phyloP scores from a whole-genome alignment of 2,888 invertebrate species.

The Habrosyne pyritoides region DNA sequence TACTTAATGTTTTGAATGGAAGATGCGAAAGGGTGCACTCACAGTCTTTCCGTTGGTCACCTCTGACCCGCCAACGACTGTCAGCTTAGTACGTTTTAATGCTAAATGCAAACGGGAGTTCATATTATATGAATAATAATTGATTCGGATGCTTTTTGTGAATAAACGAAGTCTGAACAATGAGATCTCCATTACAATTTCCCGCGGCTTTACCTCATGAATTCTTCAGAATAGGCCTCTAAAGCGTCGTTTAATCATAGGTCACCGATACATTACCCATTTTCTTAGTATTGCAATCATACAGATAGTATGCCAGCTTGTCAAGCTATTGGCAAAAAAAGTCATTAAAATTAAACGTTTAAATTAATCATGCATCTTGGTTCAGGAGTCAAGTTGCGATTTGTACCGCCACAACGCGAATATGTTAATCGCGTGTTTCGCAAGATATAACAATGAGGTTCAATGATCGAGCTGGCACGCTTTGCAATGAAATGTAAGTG shows the following conservation, averaged over 20 bases:
- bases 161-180: not conserved
- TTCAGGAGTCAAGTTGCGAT: conserved; percentile 51
- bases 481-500: conserved; percentile 9
- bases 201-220: no score
- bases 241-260: no score
- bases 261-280: no score
- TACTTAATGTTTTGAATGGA: conserved; percentile 24
- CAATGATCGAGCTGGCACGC: conserved; percentile 56
- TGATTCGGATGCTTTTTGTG: not conserved
- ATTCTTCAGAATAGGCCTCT: no score
- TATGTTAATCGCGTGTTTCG: conserved; percentile 61
- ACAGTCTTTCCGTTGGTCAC: conserved; percentile 68
- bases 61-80: conserved; percentile 71
- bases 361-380: conserved; percentile 36
- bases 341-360: conserved; percentile 17
- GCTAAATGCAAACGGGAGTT: no score
- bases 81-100: no score
- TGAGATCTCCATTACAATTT: not conserved
- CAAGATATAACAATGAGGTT: conserved; percentile 72
- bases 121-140: no score
- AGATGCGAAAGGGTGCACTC: conserved; percentile 68
- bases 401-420: conserved; percentile 45
- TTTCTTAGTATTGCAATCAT: no score
- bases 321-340: not conserved
- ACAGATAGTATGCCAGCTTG: not conserved